Base-by-base conservation (phyloP, 2,113 vertebrate genomes). In the Dicerorhinus sumatrensis region DNA sequence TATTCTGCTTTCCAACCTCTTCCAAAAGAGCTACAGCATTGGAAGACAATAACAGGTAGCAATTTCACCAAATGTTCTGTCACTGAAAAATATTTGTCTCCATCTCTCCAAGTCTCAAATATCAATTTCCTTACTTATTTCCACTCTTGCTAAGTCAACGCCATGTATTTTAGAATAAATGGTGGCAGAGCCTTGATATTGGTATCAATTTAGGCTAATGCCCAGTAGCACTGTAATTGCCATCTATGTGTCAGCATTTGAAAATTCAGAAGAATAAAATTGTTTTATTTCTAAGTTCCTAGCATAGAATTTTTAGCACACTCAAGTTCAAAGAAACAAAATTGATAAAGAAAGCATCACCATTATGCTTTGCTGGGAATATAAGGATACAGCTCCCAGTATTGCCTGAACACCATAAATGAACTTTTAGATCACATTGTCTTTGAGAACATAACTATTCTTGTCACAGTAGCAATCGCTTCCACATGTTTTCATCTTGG, bases 201-300 rank as follows among this genome's bases (percentile, higher is more conserved):
- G 42, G 6, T 46, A 75, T 39, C 67, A 58, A 9, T 23, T 85
- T 93, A 83, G 87, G 62, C 39, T 60, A 36, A 83, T 62, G 63
- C 12, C 58, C 39, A 56, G n/a, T 14, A 65, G 39, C 36, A 75
- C 0, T 94, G 56, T 39, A 36, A 51, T 42, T 54, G 23, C 13
- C 29, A 56, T 16, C 10, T 63, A 65, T 60, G 67, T 62, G 36
- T 87, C 58, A 88, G 31, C 31, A 69, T 89, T 89, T 63, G 13
- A 67, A 94, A 67, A 62, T 80, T 83, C 58, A 67, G 56, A 81
- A 84, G 17, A 77, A 94, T 51, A 51, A 51, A 48, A 82, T 62
- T n/a, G 21, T 72, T 87, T 93, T 69, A 88, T 31, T 96, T 79
- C 70, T 91, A 93, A 91, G 8, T 75, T 88, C 72, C 93, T 58